Conservation (phyloP, 2,113 vertebrate genomes). For the Charadrius vociferus region DNA sequence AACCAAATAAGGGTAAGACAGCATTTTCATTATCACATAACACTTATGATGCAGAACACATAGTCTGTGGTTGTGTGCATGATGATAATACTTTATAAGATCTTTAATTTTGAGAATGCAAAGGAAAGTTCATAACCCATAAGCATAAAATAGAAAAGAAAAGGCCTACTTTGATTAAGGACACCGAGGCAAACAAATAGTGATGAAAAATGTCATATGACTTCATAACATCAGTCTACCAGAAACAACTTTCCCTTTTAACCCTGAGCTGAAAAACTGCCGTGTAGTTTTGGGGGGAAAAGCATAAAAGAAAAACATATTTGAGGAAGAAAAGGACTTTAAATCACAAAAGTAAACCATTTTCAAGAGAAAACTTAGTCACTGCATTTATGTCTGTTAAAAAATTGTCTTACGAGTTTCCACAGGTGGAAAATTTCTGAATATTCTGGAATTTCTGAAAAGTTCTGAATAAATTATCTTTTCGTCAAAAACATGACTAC, state of each 20-base stretch:
- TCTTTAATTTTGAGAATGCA: neutral
- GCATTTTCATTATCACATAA: neutral
- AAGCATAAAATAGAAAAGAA: neutral
- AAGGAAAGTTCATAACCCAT: neutral
- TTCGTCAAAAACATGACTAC: neutral
- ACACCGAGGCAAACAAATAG: neutral
- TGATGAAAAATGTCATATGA: neutral
- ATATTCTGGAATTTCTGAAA: neutral
- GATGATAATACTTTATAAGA: neutral
- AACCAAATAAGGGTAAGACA: neutral
- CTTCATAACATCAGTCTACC: neutral
- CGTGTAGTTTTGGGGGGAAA: neutral
- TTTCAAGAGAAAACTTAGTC: neutral
- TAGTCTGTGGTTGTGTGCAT: neutral
- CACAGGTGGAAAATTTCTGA: neutral
- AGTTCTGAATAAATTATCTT: neutral
- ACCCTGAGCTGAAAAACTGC: neutral
- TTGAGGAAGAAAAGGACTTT: neutral
- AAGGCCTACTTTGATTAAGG: neutral
- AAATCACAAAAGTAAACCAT: neutral
- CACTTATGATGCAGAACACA: neutral
- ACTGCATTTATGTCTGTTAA: neutral
- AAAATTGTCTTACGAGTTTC: neutral
- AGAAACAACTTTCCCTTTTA: neutral
- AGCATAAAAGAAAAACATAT: neutral